Evolutionary conservation across 1,140 invertebrate genomes (phyloP), one percentile per base, ranked within the genome.

Genomic region (Philopotamus ludificatus): DNA sequence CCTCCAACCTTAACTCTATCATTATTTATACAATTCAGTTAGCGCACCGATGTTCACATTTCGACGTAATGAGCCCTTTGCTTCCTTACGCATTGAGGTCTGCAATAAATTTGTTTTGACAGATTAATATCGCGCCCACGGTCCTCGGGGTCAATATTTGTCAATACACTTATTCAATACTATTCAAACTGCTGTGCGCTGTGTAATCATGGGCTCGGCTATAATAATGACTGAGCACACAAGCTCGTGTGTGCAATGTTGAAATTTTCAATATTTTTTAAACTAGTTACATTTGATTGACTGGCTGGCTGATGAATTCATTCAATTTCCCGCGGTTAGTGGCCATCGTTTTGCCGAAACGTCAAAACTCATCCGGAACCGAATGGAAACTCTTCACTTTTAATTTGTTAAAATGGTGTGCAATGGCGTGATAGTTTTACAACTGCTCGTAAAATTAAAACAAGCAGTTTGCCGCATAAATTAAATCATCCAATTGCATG

Each of bases 1-100:
- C 49, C 49, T 59, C 28, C 54, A 64, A 61, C 68, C 62, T 67
- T 67, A 63, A 55, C 68, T 55, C 51, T 67, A 65, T 70, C 69
- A 70, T 70, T 70, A 70, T 70, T 70, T 66, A 66, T 66, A 66
- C 64, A 70, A 69, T 69, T 69, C 67, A 65, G 63, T 69, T 69
- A 69, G 63, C 50, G 55, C 45, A 58, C 61, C 51, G 55, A 41
- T 57, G 57, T 28, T 63, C 64, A 62, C 55, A 63, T 63, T 64
- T 64, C 53, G 57, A 47, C 9, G 22, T 62, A 62, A 50, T 62
- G 60, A 62, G 16, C 41, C 21, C 18, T 51, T 25, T 60, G 41
- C 42, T 23, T 22, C 22, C 21, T 25, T 39, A 18, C 22, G 51
- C 39, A 65, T 65, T 65, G 58, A 26, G 15, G 59, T 47, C 28